Evolutionary conservation across 30 jellyfish, hydroid and myxozoan species (phyloP), one percentile per base, ranked within the genome.

Genomic region (Aurelia aurita): DNA sequence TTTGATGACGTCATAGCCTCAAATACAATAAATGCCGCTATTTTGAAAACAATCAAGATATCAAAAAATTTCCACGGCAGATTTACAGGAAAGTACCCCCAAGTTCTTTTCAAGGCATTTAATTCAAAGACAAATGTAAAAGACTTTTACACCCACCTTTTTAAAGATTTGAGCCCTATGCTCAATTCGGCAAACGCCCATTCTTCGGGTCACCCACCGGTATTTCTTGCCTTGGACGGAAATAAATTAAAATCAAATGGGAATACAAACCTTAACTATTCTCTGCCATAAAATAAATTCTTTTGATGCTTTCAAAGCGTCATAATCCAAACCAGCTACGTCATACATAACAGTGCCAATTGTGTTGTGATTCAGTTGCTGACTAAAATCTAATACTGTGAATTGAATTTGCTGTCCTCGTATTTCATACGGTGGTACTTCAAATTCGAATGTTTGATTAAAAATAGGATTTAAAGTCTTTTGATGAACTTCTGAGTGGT

Each of bases 401-500:
- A 95, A 95, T 35, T 68, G 96, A 34, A 95, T 79, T 65, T 93
- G 89, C 70, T 95, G 99, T 16, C 87, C 88, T 18, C 96, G 88
- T 19, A 95, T 86, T 86, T 95, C 99, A 54, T 95, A 95, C 64
- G 99, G 99, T 6, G 99, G 99, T 11, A 95, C 97, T 72, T 89
- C 99, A 47, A 89, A 95, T 71, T 95, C 99, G 68, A 95, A 95
- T 28, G 78, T 55, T 71, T 95, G 99, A 69, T 95, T 89, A 69
- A 95, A 95, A 1, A 79, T 60, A 11, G 99, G 99, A 70, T 95
- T 95, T 54, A 90, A 90, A 3, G 99, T 95, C 86, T 95, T 95
- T 66, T 95, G 99, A 72, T 95, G 99, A 32, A 95, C 99, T 59
- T 95, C 99, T 0, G 99, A 95, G 80, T 95, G 99, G 88, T 90